These are phyloP conservation scores for Chelmon rostratus DNA, from an alignment of 2,797 vertebrate species.

Conservation along the genomic window DNA sequence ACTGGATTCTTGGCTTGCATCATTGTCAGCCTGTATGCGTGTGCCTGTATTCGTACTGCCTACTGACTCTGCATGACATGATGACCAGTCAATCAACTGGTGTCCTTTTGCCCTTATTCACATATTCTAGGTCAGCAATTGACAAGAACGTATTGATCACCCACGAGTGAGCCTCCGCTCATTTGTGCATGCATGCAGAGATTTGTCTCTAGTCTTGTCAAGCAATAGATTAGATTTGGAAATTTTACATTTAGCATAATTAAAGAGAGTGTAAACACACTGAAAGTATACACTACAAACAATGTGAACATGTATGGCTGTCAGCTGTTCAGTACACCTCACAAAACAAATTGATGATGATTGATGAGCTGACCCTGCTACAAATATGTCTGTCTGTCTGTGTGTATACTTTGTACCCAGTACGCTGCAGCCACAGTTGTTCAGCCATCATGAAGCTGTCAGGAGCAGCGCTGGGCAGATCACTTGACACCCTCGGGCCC, in stretches of 20 bases:
- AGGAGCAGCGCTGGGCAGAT: slow-evolving; percentile 18
- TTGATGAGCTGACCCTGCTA: too few relatives aligned
- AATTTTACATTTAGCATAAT: neutral
- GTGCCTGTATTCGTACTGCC: neutral
- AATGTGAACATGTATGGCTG: neutral
- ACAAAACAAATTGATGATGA: slow-evolving; percentile 15
- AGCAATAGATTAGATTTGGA: neutral
- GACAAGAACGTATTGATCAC: slow-evolving; percentile 47
- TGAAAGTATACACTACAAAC: neutral
- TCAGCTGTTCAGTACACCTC: neutral
- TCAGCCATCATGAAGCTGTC: slow-evolving; percentile 27
- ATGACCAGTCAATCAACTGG: slow-evolving; percentile 33
- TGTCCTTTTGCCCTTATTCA: slow-evolving; percentile 40
- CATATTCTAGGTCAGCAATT: slow-evolving; percentile 35
- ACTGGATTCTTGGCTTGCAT: neutral
- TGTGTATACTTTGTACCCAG: neutral
- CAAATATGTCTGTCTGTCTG: neutral
- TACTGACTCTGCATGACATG: neutral
- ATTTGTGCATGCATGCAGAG: neutral
- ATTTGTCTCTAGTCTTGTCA: neutral
- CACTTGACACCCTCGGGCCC: slow-evolving; percentile 22
- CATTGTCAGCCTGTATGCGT: neutral
- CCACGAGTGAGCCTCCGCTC: neutral
- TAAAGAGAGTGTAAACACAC: neutral
- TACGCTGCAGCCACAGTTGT: slow-evolving; percentile 20